These are phyloP conservation scores for Hycleus cichorii DNA, from an alignment of 1,140 invertebrate species.

Conservation along the genomic window DNA sequence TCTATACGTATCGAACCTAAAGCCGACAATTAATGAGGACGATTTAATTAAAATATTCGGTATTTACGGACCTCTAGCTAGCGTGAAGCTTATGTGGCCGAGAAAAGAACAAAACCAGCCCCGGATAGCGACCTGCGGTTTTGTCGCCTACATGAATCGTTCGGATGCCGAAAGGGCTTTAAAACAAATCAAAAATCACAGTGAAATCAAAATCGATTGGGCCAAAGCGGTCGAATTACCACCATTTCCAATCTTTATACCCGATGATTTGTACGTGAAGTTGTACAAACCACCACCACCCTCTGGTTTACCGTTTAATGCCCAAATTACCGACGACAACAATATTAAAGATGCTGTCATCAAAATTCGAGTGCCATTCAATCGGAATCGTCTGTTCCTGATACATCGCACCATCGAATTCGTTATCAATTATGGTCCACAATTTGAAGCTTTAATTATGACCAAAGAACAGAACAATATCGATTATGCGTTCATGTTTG, in stretches of 20 bases:
- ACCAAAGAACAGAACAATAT: conserved; percentile 94
- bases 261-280: conserved; percentile 74
- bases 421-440: conserved; percentile 94
- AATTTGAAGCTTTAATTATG: conserved; percentile 99
- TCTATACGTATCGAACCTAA: conserved; percentile 80
- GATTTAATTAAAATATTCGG: conserved; percentile 85
- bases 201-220: conserved; percentile 98
- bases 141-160: conserved; percentile 87
- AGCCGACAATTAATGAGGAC: conserved; percentile 77
- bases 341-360: conserved; percentile 64
- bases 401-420: conserved; percentile 99
- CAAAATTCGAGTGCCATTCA: conserved; percentile 84
- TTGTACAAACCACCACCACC: conserved; percentile 69
- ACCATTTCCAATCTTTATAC: conserved; percentile 93
- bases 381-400: conserved; percentile 56
- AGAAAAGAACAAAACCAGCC: conserved; percentile 38
- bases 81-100: conserved; percentile 92
- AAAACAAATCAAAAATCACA: conserved; percentile 70
- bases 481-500: conserved; percentile 91
- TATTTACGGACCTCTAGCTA: conserved; percentile 78
- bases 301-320: conserved; percentile 94
- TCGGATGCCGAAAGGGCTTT: conserved; percentile 79
- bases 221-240: conserved; percentile 91
- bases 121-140: conserved; percentile 64
- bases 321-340: conserved; percentile 51